Evolutionary conservation across 2,113 vertebrate genomes (phyloP), one percentile per base, ranked within the genome.

Genomic region (Eulemur rufifrons): DNA sequence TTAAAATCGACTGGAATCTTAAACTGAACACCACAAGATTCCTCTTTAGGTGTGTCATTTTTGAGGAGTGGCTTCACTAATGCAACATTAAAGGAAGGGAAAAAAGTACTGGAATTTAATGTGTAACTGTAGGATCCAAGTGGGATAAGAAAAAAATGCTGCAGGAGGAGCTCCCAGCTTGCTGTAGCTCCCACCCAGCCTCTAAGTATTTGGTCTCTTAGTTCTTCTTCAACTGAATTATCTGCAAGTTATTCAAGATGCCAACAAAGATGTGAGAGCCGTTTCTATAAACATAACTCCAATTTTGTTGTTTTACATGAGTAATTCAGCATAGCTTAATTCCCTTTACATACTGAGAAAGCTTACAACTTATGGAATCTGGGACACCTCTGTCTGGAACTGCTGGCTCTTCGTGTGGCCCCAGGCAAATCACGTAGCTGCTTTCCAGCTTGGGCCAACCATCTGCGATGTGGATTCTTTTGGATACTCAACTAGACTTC

Each of bases 381-480:
- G 47, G 20, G 27, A 9, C n/a, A 9, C 13, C 71, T 39, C 50
- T 20, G 27, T 71, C 89, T 39, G 56, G n/a, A 45, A 34, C 29
- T 54, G 27, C 50, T 13, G 34, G 34, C 50, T 73, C 63, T 88
- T 47, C 15, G 9, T 0, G 1, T 59, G 27, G 71, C 4, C 81
- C 20, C 7, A 15, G 47, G 21, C 20, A 45, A 34, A 37, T 3
- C 1, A 0, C 34, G 27, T 34, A 39, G 34, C 66, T 61, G 37
- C 5, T 69, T 32, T 32, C 47, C 32, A 0, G 2, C 29, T 0
- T 0, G 37, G 34, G 15, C 21, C 54, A 15, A 6, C 23, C 11
- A 1, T 23, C 42, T 27, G 27, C 21, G 5, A 39, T 17, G 6
- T 10, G 42, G 21, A 7, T 12, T 27, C 29, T 78, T 37, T 0